Percentiles rank a stretch among this genome's conserved stretches.
These are phyloP conservation scores for Oreamnos americanus DNA, from an alignment of 2,113 vertebrate species.

Conservation along the genomic window DNA sequence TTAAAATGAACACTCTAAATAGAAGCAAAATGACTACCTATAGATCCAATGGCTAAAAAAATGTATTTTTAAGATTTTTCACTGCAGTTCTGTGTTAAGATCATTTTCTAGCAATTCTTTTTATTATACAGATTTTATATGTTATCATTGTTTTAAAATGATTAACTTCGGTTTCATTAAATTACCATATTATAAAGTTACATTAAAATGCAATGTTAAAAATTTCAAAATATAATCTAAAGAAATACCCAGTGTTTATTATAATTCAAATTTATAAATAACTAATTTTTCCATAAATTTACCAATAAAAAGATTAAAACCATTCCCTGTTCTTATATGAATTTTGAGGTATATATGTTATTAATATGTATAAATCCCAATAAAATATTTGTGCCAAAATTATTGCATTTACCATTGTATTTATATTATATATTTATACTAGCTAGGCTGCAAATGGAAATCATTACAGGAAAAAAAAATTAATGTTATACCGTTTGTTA, in stretches of 20 bases:
- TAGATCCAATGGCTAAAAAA: neutral
- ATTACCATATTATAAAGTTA: neutral
- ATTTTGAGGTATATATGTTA: neutral
- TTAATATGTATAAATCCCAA: neutral
- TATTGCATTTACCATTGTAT: neutral
- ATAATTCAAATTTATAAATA: neutral
- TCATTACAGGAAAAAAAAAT: neutral
- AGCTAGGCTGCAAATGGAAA: neutral
- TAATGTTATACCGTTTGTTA: neutral
- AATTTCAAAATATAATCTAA: neutral
- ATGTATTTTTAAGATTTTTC: neutral
- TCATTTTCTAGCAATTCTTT: conserved; percentile 19
- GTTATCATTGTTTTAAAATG: neutral
- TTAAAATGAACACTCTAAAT: neutral
- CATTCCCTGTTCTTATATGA: neutral
- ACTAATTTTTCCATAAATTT: neutral
- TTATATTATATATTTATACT: neutral
- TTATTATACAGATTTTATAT: neutral
- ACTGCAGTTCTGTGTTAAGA: neutral
- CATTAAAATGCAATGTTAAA: neutral
- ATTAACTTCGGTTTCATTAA: conserved; percentile 12
- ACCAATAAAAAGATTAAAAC: neutral
- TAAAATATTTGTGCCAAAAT: neutral
- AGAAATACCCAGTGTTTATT: neutral
- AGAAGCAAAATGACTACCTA: neutral